These are phyloP conservation scores for Cottus gobio DNA, from an alignment of 2,113 vertebrate genomes.

Conservation along the genomic window DNA sequence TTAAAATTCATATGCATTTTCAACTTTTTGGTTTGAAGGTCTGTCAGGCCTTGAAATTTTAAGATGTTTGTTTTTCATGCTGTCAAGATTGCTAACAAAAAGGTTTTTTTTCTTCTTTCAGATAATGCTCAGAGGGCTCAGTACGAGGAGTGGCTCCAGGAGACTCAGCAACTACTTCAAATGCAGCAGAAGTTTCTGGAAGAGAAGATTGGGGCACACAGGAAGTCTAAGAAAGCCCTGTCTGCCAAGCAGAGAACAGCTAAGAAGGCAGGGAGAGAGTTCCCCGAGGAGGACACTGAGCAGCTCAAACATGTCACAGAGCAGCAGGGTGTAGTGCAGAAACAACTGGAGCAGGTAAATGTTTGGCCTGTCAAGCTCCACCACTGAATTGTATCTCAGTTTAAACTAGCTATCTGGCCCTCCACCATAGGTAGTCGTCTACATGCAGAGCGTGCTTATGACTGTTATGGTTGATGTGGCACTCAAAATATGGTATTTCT, in stretches of 20 bases:
- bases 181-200: slow-evolving; percentile 99
- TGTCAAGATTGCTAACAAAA: slow-evolving; percentile 60
- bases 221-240: slow-evolving; percentile 98
- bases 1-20: slow-evolving; percentile 38
- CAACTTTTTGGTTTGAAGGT: slow-evolving; percentile 26
- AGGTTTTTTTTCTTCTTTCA: slow-evolving; percentile 64
- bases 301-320: slow-evolving; percentile 98
- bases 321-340: slow-evolving; percentile 98
- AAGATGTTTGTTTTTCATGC: slow-evolving; percentile 48
- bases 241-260: slow-evolving; percentile 98
- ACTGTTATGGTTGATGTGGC: background rate
- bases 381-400: slow-evolving; percentile 21
- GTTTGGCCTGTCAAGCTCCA: slow-evolving; percentile 49
- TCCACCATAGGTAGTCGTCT: background rate
- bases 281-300: slow-evolving; percentile 97
- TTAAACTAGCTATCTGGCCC: slow-evolving; percentile 9
- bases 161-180: slow-evolving; percentile 97
- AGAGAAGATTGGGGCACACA: slow-evolving; percentile 96
- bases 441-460: background rate
- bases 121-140: slow-evolving; percentile 95
- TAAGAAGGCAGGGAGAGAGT: slow-evolving; percentile 96
- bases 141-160: slow-evolving; percentile 98
- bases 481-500: background rate
- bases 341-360: slow-evolving; percentile 96
- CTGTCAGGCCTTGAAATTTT: slow-evolving; percentile 44